phyloP scores from a whole-genome alignment of 2,797 vertebrate genomes.

The Danionella dracula region DNA sequence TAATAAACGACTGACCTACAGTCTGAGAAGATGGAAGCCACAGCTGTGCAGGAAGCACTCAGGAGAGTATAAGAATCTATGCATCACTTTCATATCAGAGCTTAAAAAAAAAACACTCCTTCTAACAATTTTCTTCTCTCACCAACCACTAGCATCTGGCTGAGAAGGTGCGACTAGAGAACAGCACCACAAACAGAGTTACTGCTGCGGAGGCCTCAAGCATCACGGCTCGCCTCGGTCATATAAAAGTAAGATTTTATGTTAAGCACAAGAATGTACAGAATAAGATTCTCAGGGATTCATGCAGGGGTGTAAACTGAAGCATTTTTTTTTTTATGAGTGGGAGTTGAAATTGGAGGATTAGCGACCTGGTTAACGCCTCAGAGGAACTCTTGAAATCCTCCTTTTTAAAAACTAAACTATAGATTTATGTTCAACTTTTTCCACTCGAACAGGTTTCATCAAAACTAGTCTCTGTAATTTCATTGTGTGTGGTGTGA shows the following conservation, averaged over 20 bases:
- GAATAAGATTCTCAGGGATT: not conserved
- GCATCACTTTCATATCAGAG: conserved; percentile 12
- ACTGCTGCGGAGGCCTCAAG: not conserved
- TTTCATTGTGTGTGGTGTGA: not conserved
- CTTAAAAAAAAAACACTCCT: conserved; percentile 11
- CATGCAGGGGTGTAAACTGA: not conserved
- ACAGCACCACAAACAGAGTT: not conserved
- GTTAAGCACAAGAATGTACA: not conserved
- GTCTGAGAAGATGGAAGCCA: conserved; percentile 26
- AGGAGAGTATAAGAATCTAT: not conserved
- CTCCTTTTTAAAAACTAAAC: not conserved
- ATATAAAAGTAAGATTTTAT: not conserved
- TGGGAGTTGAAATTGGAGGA: not conserved
- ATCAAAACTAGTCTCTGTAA: not conserved
- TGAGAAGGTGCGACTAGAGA: not conserved
- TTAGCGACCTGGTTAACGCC: not conserved
- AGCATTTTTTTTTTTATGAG: not conserved
- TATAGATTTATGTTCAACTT: not conserved
- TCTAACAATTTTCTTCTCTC: not conserved
- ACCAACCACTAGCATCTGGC: not conserved
- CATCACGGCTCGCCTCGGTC: not conserved
- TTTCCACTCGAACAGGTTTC: not conserved
- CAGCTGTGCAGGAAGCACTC: conserved; percentile 13
- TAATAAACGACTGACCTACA: conserved; percentile 33
- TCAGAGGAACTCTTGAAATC: not conserved